phyloP scores from a whole-genome alignment of 2,797 vertebrate genomes.

The Melopsittacus undulatus region DNA sequence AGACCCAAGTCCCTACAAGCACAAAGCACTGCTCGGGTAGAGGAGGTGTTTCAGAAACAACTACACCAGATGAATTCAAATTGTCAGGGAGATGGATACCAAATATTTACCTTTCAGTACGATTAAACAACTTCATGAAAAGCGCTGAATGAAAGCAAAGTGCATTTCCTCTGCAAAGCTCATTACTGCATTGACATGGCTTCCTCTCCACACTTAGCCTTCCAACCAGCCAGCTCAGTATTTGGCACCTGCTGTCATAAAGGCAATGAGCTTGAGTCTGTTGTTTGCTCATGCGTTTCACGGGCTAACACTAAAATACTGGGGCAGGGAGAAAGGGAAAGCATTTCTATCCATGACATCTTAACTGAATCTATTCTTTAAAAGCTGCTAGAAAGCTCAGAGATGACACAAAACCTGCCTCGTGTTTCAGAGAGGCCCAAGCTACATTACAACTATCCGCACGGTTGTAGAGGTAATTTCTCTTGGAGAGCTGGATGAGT shows the following conservation, averaged over 20 bases:
- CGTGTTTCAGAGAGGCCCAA: neutral
- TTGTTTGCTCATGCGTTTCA: neutral
- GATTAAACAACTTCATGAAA: neutral
- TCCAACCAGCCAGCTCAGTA: neutral
- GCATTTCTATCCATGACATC: neutral
- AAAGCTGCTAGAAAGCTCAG: neutral
- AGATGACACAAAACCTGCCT: neutral
- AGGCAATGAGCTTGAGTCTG: neutral
- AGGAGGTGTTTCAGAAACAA: rapidly evolving
- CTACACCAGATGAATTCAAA: neutral
- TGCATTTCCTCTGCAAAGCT: neutral
- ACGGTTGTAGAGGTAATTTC: neutral
- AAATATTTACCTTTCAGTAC: constrained; percentile 46
- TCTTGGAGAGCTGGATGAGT: neutral
- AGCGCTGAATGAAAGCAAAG: constrained; percentile 6
- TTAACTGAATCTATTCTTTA: neutral
- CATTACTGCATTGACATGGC: neutral
- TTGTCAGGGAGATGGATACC: neutral
- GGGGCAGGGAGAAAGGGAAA: neutral
- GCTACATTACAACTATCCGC: rapidly evolving
- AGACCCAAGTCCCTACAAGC: neutral
- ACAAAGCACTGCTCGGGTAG: neutral
- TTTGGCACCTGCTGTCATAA: neutral
- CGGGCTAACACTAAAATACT: neutral
- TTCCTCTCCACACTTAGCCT: neutral